These are phyloP conservation scores for Chiroxiphia lanceolata DNA, from an alignment of 2,797 vertebrate species.

Conservation along the genomic window DNA sequence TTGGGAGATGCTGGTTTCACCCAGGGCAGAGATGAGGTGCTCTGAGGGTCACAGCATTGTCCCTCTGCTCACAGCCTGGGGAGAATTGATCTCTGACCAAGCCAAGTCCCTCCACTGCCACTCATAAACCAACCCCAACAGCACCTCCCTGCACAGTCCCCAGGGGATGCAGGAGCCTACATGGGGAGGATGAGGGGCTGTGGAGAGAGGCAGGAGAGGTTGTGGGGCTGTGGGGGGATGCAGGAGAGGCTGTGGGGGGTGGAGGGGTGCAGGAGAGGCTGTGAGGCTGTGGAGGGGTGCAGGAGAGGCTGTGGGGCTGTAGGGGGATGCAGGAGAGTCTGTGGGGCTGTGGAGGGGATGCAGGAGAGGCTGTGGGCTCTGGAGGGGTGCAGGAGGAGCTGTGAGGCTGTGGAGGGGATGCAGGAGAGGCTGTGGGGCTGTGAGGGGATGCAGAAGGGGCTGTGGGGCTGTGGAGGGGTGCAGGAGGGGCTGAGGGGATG, in stretches of 20 bases:
- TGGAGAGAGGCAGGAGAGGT: neutral
- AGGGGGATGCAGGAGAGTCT: no score
- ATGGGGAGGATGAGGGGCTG: neutral
- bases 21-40: neutral
- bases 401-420: no score
- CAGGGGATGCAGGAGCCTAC: neutral
- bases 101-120: neutral
- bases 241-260: neutral
- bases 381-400: no score
- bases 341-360: no score
- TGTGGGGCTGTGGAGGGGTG: neutral
- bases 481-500: no score
- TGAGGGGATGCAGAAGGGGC: neutral
- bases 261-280: neutral
- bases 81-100: neutral
- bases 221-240: neutral
- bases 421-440: neutral
- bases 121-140: neutral
- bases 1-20: neutral
- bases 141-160: rapidly evolving
- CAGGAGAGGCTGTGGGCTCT: no score
- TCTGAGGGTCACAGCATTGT: neutral
- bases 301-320: no score
- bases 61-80: neutral
- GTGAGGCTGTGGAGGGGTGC: neutral